Conservation (phyloP, 37 sponge, comb jelly and placozoan species). For the Corticium candelabrum region DNA sequence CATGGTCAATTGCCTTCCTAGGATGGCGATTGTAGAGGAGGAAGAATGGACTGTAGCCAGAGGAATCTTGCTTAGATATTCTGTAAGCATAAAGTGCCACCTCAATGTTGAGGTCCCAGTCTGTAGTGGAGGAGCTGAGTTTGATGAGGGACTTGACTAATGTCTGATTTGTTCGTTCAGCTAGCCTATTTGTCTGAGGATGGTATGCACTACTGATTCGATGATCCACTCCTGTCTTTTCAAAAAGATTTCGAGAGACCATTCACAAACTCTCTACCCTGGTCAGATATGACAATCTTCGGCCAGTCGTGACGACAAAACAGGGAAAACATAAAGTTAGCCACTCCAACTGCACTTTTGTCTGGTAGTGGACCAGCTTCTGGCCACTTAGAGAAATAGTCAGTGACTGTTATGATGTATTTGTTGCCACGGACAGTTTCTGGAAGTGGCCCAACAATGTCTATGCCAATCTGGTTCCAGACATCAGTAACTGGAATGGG, state of each 20-base stretch:
- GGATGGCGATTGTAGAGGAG: conserved; percentile 22
- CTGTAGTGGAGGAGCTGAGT: background rate
- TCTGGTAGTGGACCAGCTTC: no score
- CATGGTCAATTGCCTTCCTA: conserved; percentile 1
- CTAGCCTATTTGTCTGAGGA: conserved; percentile 28
- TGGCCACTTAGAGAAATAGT: conserved; percentile 27
- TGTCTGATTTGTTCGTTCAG: conserved; percentile 26
- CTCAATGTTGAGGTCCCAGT: conserved; percentile 25
- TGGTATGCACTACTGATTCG: no score
- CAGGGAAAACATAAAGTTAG: no score
- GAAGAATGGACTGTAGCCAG: conserved; percentile 15
- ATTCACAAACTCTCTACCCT: conserved; percentile 33
- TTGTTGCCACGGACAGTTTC: background rate
- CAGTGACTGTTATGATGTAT: no score
- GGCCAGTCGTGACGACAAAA: no score
- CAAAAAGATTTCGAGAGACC: conserved; percentile 9
- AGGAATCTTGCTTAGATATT: conserved; percentile 14
- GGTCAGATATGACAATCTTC: no score
- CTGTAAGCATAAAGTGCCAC: conserved; percentile 12
- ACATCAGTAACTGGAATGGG: conserved; percentile 20
- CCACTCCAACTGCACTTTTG: no score
- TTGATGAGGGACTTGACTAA: background rate
- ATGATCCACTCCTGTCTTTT: conserved; percentile 1
- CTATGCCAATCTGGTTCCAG: conserved; percentile 17
- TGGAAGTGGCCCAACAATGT: conserved; percentile 16